These are phyloP conservation scores for Pampus argenteus DNA, from an alignment of 2,797 vertebrate species.

Conservation along the genomic window DNA sequence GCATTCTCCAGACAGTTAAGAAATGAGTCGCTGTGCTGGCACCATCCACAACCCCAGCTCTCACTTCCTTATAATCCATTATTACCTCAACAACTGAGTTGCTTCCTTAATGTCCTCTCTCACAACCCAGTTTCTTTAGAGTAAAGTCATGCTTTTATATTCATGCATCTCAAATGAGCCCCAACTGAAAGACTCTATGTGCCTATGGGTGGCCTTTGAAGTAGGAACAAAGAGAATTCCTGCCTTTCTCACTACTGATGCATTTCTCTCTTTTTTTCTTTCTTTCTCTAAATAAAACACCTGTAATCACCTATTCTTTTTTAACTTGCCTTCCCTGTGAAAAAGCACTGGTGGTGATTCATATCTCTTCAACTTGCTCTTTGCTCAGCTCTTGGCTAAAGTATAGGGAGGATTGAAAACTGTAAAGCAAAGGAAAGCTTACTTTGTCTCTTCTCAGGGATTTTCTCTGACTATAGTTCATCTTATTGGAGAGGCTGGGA, in stretches of 20 bases:
- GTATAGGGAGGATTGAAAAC: slow-evolving; percentile 23
- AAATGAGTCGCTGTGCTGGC: slow-evolving; percentile 3
- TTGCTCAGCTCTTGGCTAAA: slow-evolving; percentile 16
- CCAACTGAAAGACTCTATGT: slow-evolving; percentile 58
- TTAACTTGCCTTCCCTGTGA: slow-evolving; percentile 54
- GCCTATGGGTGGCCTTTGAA: slow-evolving; percentile 73
- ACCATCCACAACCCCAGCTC: slow-evolving; percentile 29
- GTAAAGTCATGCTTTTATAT: slow-evolving; percentile 66
- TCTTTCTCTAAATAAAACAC: slow-evolving; percentile 53
- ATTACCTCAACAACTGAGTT: slow-evolving; percentile 46
- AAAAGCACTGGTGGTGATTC: slow-evolving; percentile 37
- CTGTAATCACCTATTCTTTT: slow-evolving; percentile 75
- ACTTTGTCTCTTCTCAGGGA: slow-evolving; percentile 17
- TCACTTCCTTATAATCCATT: slow-evolving; percentile 49
- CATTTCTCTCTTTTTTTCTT: slow-evolving; percentile 27
- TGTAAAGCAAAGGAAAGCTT: slow-evolving; percentile 26
- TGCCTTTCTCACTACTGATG: slow-evolving; percentile 48
- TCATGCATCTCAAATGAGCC: slow-evolving; percentile 64
- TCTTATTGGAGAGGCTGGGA: slow-evolving; percentile 40
- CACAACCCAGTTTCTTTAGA: slow-evolving; percentile 33
- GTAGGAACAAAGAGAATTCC: slow-evolving; percentile 80
- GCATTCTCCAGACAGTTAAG: slow-evolving; percentile 22
- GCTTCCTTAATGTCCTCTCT: slow-evolving; percentile 38
- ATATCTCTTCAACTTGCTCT: slow-evolving; percentile 13
- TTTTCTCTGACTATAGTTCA: slow-evolving; percentile 30